Evolutionary conservation across 1,140 invertebrate species (phyloP).

Genomic region (Pseudomyrmex dendroicus): DNA sequence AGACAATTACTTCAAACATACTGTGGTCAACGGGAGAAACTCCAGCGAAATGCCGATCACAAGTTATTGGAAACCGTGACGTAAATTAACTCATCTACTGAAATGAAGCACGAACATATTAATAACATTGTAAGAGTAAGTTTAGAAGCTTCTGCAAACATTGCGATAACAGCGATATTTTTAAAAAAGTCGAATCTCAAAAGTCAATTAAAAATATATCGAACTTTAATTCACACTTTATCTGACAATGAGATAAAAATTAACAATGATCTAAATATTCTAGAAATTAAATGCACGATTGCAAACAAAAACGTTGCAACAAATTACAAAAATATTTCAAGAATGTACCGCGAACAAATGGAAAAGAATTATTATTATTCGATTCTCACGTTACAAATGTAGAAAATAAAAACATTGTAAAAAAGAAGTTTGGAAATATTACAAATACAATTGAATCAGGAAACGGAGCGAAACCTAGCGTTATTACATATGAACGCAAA

Average conservation of each 20-base stretch:
- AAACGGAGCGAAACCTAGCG: neutral
- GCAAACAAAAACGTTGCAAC: neutral
- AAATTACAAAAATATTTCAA: neutral
- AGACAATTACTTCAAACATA: conserved; percentile 4
- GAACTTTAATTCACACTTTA: neutral
- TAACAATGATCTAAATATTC: neutral
- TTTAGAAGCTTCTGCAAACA: conserved; percentile 15
- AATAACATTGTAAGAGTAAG: conserved; percentile 12
- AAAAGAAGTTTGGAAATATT: conserved; percentile 2
- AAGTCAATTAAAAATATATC: neutral
- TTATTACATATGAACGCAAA: conserved; percentile 21
- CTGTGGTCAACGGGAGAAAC: neutral
- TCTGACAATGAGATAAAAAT: neutral
- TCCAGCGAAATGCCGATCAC: conserved; percentile 9
- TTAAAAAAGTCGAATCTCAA: neutral
- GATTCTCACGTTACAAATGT: neutral
- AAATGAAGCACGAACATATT: neutral
- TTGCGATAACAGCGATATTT: neutral
- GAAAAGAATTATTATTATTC: neutral
- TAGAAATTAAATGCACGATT: neutral
- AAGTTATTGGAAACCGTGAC: conserved; percentile 5
- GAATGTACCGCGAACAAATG: neutral
- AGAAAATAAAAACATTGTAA: neutral
- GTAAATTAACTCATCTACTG: neutral
- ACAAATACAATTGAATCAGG: neutral